These are phyloP conservation scores for Ardeotis arabs DNA, from an alignment of 2,113 vertebrate species.

Conservation along the genomic window DNA sequence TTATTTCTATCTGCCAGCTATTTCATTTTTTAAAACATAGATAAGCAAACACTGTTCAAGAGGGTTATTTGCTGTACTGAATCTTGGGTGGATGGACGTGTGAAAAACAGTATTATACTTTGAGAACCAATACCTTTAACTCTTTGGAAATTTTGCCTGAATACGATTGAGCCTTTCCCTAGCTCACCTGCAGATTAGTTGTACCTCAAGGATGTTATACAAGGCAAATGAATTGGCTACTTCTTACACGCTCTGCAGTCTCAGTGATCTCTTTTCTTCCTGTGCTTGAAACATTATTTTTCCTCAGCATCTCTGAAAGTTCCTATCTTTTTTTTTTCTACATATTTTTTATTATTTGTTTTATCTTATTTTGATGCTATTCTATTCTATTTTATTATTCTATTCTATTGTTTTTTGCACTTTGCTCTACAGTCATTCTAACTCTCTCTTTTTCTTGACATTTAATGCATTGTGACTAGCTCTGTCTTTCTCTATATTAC, in stretches of 20 bases:
- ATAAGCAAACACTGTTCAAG: background rate
- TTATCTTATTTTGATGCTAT: background rate
- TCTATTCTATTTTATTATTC: background rate
- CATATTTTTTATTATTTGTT: background rate
- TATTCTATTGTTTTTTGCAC: background rate
- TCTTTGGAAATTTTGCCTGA: background rate
- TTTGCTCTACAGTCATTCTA: background rate
- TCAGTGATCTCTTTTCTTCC: background rate
- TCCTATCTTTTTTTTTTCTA: background rate
- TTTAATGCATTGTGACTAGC: background rate
- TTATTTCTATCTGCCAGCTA: background rate
- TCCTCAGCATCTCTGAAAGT: background rate
- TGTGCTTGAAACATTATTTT: background rate
- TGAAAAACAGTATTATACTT: background rate
- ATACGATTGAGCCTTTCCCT: background rate
- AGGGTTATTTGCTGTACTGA: background rate
- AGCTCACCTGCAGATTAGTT: conserved; percentile 5
- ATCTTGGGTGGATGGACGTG: background rate
- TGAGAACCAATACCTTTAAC: background rate
- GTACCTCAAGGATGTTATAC: conserved; percentile 19
- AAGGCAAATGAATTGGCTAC: background rate
- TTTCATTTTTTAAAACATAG: background rate
- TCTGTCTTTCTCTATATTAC: background rate
- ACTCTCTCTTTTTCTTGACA: background rate
- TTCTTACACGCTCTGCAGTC: background rate